phyloP scores from a whole-genome alignment of 92 coral and sea anemone species.

The Virgularia gustaviana region DNA sequence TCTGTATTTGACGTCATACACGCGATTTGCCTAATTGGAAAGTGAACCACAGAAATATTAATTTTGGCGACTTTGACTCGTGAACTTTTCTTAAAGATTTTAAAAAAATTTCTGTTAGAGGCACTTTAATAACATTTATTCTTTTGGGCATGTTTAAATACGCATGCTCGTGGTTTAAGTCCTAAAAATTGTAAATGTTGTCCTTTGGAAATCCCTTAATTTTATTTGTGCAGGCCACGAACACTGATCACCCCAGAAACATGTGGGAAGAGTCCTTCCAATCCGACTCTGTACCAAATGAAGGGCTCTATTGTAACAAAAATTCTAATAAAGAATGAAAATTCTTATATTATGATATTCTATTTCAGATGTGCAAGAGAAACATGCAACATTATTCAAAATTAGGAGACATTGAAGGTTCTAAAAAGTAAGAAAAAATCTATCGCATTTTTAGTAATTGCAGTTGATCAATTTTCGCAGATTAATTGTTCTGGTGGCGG shows the following conservation, averaged over 20 bases:
- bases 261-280: neutral
- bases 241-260: neutral
- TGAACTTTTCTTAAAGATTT: no score
- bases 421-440: conserved; percentile 63
- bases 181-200: no score
- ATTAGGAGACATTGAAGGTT: conserved; percentile 76
- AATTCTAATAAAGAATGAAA: neutral
- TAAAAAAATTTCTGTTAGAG: no score
- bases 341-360: neutral
- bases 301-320: neutral
- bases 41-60: no score
- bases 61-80: no score
- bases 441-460: neutral
- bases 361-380: conserved; percentile 81
- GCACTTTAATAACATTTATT: no score
- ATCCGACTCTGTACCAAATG: neutral
- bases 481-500: neutral
- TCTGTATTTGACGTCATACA: no score
- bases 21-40: no score
- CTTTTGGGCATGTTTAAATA: no score
- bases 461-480: neutral
- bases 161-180: no score
- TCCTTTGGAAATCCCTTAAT: no score
- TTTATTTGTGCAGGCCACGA: no score
- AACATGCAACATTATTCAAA: conserved; percentile 81